Base-by-base conservation (phyloP, 2,888 invertebrate genomes). In the Aproaerema taeniolella region DNA sequence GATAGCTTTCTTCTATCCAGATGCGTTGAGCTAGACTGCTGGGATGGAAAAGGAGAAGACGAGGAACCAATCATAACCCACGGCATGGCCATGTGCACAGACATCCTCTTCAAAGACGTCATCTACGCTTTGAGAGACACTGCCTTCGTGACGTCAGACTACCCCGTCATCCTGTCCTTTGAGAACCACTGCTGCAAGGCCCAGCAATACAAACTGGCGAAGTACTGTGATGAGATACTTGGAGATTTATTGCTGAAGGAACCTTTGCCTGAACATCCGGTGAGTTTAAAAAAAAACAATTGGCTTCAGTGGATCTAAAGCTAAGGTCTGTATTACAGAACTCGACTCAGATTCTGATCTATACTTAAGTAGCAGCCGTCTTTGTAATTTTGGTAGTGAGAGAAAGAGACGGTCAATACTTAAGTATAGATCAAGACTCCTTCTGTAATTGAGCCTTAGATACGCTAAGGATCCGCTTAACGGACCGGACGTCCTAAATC, bases 21-120 rank as follows among this genome's bases (percentile, higher is more conserved):
- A 59, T 99, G 98, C 78, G 96, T 99, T 2, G 99, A 99, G 77
- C 88, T 99, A 38, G 99, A 99, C 81, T 98, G 98, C 76, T 99
- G 99, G 99, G 99, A 99, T 76, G 99, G 99, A 6, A 95, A 95
- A 77, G 95, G 95, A 0, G 97, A 98, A 80, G 98, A 98, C 64
- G 98, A 98, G 64, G 99, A 99, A 66, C 99, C 99, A 0, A 99
- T 99, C 62, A 98, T 99, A 54, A 99, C 99, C 24, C 99, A 99
- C 82, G 99, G 99, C 31, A 98, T 98, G 88, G 99, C 99, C 3
- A 99, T 99, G 98, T 99, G 99, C 72, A 99, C 98, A 2, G 99
- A 99, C 85, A 99, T 99, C 63, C 87, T 98, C 13, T 99, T 99
- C 85, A 98, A 95, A 78, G 95, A 99, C 82, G 99, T 98, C 30